These are phyloP conservation scores for Neodiprion fabricii DNA, from an alignment of 1,140 invertebrate species.

Conservation along the genomic window DNA sequence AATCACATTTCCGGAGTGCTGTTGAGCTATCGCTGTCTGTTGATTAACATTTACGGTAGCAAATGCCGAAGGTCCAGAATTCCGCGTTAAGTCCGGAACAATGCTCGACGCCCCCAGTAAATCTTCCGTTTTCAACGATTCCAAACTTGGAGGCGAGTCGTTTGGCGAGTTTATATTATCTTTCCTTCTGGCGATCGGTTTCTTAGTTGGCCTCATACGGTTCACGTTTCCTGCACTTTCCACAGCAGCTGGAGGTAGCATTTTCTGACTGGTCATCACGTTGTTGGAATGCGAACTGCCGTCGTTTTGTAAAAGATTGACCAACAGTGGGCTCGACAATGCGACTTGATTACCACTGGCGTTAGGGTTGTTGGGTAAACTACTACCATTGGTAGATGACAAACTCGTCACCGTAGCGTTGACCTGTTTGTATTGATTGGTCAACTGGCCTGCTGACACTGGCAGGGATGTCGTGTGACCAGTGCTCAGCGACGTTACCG, in stretches of 20 bases:
- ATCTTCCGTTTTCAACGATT: constrained; percentile 53
- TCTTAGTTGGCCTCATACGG: constrained; percentile 59
- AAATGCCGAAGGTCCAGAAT: constrained; percentile 49
- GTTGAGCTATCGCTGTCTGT: constrained; percentile 31
- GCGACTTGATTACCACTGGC: constrained; percentile 66
- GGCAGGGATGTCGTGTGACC: constrained; percentile 46
- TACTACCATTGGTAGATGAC: constrained; percentile 44
- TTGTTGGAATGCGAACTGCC: constrained; percentile 64
- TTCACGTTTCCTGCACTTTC: constrained; percentile 53
- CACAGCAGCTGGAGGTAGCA: constrained; percentile 60
- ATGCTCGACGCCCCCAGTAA: constrained; percentile 43
- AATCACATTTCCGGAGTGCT: constrained; percentile 11
- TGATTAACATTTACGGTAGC: constrained; percentile 53
- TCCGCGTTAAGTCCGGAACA: constrained; percentile 41
- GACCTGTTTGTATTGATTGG: constrained; percentile 47
- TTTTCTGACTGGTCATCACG: constrained; percentile 54
- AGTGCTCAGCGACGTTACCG: constrained; percentile 39
- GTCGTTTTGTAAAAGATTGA: constrained; percentile 91
- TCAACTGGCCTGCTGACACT: constrained; percentile 37
- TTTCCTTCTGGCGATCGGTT: constrained; percentile 58
- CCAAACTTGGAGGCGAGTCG: constrained; percentile 49
- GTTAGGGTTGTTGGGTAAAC: constrained; percentile 40
- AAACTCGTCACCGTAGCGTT: constrained; percentile 51
- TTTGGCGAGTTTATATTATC: constrained; percentile 43
- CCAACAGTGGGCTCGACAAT: constrained; percentile 86